Conservation (phyloP, 53 echinoderm and acorn worm species). For the Holothuria scabra region DNA sequence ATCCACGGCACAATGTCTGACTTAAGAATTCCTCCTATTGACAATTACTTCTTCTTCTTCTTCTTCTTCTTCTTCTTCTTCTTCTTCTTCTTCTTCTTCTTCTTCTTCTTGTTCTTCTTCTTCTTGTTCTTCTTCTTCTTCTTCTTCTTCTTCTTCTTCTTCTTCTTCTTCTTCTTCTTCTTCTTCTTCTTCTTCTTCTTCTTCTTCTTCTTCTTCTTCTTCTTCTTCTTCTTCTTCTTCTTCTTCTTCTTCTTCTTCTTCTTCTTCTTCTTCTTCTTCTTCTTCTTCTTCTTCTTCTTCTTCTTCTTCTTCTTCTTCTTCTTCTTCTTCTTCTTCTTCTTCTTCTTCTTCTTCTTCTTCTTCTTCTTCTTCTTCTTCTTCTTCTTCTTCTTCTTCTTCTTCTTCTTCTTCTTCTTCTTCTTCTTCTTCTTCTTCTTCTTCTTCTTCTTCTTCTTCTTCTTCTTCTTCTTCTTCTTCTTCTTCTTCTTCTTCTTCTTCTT, state of each 20-base stretch:
- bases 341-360: constrained; percentile 12
- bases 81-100: too few species aligned
- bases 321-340: constrained; percentile 12
- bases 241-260: constrained; percentile 39
- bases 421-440: constrained; percentile 39
- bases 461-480: constrained; percentile 39
- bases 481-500: constrained; percentile 39
- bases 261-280: constrained; percentile 39
- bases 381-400: constrained; percentile 12
- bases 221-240: constrained; percentile 39
- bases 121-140: constrained; percentile 39
- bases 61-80: too few species aligned
- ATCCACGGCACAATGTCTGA: too few species aligned
- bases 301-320: constrained; percentile 12
- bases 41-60: too few species aligned
- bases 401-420: constrained; percentile 37
- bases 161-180: constrained; percentile 39
- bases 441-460: constrained; percentile 39
- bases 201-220: constrained; percentile 39
- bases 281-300: constrained; percentile 35
- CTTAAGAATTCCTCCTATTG: too few species aligned
- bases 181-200: constrained; percentile 39
- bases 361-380: constrained; percentile 12
- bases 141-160: constrained; percentile 39
- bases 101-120: too few species aligned